A percentile compares a stretch with the other conserved stretches of the same genome.
Conservation (phyloP, 2,888 invertebrate genomes). For the Scaptomyza parva region DNA sequence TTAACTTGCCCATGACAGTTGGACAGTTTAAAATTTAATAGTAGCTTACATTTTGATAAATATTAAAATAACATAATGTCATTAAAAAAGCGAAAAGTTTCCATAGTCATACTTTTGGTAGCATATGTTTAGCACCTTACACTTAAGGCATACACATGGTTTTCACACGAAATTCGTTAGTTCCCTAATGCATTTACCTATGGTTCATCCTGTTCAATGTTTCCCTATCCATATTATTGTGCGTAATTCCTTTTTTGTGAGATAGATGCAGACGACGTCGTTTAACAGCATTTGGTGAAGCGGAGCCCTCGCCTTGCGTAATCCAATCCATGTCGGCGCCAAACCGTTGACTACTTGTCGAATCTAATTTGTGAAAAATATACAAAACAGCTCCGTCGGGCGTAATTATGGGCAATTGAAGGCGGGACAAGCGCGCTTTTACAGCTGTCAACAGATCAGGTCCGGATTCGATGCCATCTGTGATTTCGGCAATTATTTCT, state of each 20-base stretch:
- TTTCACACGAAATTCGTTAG: neutral
- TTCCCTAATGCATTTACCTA: constrained; percentile 27
- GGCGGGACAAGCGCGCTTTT: constrained; percentile 90
- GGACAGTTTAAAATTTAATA: too few relatives aligned
- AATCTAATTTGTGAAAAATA: constrained; percentile 85
- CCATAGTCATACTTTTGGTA: too few relatives aligned
- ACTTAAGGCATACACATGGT: too few relatives aligned
- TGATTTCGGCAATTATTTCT: constrained; percentile 87
- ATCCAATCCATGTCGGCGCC: constrained; percentile 93
- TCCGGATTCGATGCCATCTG: constrained; percentile 85
- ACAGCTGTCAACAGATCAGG: constrained; percentile 88
- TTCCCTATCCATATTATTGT: constrained; percentile 31
- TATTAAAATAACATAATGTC: too few relatives aligned
- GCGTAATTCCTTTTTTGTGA: constrained; percentile 25
- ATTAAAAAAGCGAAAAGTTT: too few relatives aligned
- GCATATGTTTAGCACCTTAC: too few relatives aligned
- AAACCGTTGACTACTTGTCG: constrained; percentile 67
- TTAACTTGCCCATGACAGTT: too few relatives aligned
- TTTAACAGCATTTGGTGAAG: constrained; percentile 86
- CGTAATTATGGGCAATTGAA: constrained; percentile 90
- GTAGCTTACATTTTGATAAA: too few relatives aligned
- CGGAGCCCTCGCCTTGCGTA: constrained; percentile 87
- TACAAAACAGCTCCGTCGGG: constrained; percentile 91
- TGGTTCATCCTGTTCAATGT: constrained; percentile 8
- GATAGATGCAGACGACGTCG: constrained; percentile 64